These are phyloP conservation scores for Mobula hypostoma DNA, from an alignment of 2,113 vertebrate genomes.

Conservation along the genomic window DNA sequence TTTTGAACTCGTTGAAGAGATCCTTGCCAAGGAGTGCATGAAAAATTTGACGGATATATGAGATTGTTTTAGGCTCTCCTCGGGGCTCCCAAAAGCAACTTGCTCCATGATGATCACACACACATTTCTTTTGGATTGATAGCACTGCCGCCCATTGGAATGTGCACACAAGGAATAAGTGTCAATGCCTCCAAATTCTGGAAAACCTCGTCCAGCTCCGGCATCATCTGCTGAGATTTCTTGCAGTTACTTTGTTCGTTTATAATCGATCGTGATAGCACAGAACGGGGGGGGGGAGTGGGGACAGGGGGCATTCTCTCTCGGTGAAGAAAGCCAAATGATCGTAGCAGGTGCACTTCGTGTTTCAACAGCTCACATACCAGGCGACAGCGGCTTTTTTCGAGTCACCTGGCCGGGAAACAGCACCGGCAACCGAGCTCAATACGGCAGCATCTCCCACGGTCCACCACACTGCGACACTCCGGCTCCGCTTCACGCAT, in stretches of 20 bases:
- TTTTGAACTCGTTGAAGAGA: constrained; percentile 76
- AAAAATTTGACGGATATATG: constrained; percentile 80
- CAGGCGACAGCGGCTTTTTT: too few relatives aligned
- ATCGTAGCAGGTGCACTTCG: too few relatives aligned
- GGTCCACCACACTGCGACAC: too few relatives aligned
- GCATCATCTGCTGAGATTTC: constrained; percentile 70
- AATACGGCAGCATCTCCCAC: too few relatives aligned
- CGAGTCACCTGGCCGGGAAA: too few relatives aligned
- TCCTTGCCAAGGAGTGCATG: constrained; percentile 82
- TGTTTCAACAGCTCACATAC: too few relatives aligned
- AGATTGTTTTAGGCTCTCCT: constrained; percentile 62
- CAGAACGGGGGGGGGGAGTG: constrained; percentile 28
- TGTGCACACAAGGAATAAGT: constrained; percentile 76
- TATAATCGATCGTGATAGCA: constrained; percentile 50
- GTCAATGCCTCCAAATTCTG: constrained; percentile 74
- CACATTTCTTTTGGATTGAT: constrained; percentile 74
- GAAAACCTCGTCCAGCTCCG: constrained; percentile 73
- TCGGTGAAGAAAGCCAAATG: too few relatives aligned
- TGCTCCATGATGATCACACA: constrained; percentile 86
- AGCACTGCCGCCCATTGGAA: constrained; percentile 76
- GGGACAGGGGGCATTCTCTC: too few relatives aligned
- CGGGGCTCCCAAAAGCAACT: constrained; percentile 54
- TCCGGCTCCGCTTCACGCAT: too few relatives aligned
- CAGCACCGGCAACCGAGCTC: too few relatives aligned
- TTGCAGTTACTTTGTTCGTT: constrained; percentile 50